Base-by-base conservation (phyloP, 2,888 invertebrate species). In the Epistrophe eligans region DNA sequence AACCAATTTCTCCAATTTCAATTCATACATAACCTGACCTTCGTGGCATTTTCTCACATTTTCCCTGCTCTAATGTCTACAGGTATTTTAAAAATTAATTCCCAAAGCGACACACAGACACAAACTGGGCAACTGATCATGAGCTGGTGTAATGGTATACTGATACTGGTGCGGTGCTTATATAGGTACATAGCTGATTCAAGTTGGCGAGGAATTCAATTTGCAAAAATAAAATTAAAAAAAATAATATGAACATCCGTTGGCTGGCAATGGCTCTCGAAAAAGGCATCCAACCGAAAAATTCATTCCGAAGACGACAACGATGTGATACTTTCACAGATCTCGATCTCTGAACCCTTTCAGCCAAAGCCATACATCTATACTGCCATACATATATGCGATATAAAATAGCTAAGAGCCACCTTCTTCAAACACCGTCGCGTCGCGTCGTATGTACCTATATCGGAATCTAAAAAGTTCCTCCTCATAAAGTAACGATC, bases 341-440 rank as follows among this genome's bases (percentile, higher is more conserved):
- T 83, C 83, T 87, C 87, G 87, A 87, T 87, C 87, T 87, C 87
- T 83, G 87, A 87, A 87, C 87, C 87, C 87, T 83, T 87, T 70
- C 73, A 79, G 24, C 19, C 73, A 40, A 43, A 55, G 38, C 50
- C 76, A 76, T 43, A 57, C 1, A 15, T 1, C 15, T 6, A 55
- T 24, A 24, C 6, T n/a, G 6, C 15, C 7, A 28, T 11, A 28
- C 4, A 55, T 15, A 55, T 52, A 24, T 40, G 45, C 64, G 19
- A 73, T 13, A 43, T 10, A 67, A 58, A 45, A 52, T 40, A 58
- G 58, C 57, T 57, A 55, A 72, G 32, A 62, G 72, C 70, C 85
- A 82, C 74, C 82, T 85, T 74, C 82, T 52, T 62, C 55, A 55
- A 55, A 55, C 28, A 32, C 52, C 17, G 11, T 19, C 45, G 11